These are phyloP conservation scores for Pocillopora verrucosa DNA, from an alignment of 64 coral and sea anemone genomes.

Conservation along the genomic window DNA sequence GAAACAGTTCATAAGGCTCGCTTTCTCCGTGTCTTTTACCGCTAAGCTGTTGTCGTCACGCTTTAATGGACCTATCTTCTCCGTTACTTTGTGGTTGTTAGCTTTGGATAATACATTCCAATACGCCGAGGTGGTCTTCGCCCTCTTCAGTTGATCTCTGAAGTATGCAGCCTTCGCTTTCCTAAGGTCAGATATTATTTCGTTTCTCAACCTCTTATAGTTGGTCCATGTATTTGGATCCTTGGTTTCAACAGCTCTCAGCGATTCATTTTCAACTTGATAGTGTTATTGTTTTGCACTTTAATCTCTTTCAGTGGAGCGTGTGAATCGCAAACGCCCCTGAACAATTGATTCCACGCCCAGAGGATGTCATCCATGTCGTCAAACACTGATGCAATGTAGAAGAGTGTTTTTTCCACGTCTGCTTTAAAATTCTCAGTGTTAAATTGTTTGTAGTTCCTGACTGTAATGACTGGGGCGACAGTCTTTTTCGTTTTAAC, in stretches of 20 bases:
- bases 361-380: no score
- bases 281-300: neutral
- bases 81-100: conserved; percentile 13
- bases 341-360: no score
- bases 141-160: conserved; percentile 1
- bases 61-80: conserved; percentile 29
- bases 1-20: conserved; percentile 12
- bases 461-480: conserved; percentile 1
- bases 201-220: conserved; percentile 4
- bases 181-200: conserved; percentile 26
- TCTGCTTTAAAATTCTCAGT: no score
- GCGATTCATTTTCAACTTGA: no score
- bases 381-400: no score
- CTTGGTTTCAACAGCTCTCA: no score
- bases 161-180: conserved; percentile 20
- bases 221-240: neutral
- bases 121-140: conserved; percentile 7
- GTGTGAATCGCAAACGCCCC: neutral
- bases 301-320: neutral
- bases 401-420: no score
- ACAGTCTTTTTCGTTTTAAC: conserved; percentile 9
- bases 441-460: neutral
- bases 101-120: conserved; percentile 24
- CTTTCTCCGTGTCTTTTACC: neutral
- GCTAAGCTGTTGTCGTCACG: conserved; percentile 12